Conservation (phyloP, 2,797 vertebrate genomes). For the Neosilurus mollespiculum region DNA sequence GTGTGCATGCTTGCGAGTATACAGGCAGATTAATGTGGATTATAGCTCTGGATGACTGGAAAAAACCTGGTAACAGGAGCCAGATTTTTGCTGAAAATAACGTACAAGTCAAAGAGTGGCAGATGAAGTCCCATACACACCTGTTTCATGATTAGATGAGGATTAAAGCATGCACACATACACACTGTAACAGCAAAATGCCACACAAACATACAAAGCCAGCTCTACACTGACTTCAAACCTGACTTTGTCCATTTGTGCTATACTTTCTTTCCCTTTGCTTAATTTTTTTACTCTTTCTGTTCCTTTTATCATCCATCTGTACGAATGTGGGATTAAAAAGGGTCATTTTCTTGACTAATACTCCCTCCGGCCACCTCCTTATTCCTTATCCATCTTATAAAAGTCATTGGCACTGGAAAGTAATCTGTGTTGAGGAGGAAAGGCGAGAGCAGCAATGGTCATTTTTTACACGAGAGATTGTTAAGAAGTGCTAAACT, state of each 20-base stretch:
- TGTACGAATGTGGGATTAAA: slow-evolving; percentile 44
- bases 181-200: not conserved
- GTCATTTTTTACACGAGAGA: slow-evolving; percentile 31
- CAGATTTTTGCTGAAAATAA: slow-evolving; percentile 29
- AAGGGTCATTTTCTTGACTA: slow-evolving; percentile 45
- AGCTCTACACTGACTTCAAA: not conserved
- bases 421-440: slow-evolving; percentile 40
- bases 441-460: slow-evolving; percentile 6
- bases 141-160: slow-evolving; percentile 39
- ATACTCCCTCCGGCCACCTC: slow-evolving; percentile 36
- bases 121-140: not conserved
- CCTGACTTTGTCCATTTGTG: not conserved
- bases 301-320: slow-evolving; percentile 14
- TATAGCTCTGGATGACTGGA: slow-evolving; percentile 31
- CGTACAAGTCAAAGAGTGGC: slow-evolving; percentile 1
- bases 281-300: not conserved
- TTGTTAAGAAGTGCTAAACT: not conserved
- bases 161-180: slow-evolving; percentile 30
- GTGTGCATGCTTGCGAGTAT: slow-evolving; percentile 2
- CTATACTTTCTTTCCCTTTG: not conserved
- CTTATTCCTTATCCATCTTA: slow-evolving; percentile 31
- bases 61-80: slow-evolving; percentile 14
- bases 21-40: slow-evolving; percentile 42
- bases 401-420: slow-evolving; percentile 58
- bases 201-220: slow-evolving; percentile 6